Percentiles rank a stretch among this genome's conserved stretches.
These are phyloP conservation scores for Stichodactyla mertensii DNA, from an alignment of 64 coral and sea anemone species.

Conservation along the genomic window DNA sequence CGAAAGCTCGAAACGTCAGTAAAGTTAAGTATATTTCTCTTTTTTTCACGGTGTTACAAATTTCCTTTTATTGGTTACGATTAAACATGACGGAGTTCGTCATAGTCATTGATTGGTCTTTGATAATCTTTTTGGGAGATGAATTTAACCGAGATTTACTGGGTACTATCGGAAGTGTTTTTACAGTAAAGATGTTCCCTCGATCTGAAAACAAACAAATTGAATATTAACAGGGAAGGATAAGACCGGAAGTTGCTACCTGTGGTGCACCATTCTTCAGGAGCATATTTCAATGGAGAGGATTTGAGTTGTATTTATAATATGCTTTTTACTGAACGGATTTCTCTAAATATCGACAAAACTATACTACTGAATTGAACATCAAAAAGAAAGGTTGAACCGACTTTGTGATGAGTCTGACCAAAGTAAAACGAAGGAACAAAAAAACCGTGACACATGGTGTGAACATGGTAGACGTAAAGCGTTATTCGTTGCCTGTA, in stretches of 20 bases:
- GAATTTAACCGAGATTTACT: neutral
- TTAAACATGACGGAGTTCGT: no score
- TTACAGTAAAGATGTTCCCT: neutral
- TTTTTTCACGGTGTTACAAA: no score
- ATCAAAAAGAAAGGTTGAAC: neutral
- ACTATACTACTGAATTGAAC: neutral
- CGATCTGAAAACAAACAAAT: slow-evolving; percentile 8
- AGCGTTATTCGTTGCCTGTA: slow-evolving; percentile 23
- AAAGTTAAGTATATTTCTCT: no score
- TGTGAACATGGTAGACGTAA: slow-evolving; percentile 22
- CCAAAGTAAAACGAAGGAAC: slow-evolving; percentile 20
- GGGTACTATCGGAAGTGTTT: slow-evolving; percentile 1
- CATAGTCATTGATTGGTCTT: no score
- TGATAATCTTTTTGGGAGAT: neutral
- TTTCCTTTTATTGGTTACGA: no score
- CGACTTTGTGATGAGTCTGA: neutral
- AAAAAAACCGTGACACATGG: slow-evolving; percentile 24
- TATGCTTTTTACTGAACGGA: neutral
- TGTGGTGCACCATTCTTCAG: neutral
- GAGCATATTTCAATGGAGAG: neutral
- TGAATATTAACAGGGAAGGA: neutral
- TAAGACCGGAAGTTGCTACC: neutral
- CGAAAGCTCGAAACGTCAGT: no score
- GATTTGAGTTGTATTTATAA: neutral
- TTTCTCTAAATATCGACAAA: neutral